These are phyloP conservation scores for Syngnathus scovelli DNA, from an alignment of 2,113 vertebrate species.

Conservation along the genomic window DNA sequence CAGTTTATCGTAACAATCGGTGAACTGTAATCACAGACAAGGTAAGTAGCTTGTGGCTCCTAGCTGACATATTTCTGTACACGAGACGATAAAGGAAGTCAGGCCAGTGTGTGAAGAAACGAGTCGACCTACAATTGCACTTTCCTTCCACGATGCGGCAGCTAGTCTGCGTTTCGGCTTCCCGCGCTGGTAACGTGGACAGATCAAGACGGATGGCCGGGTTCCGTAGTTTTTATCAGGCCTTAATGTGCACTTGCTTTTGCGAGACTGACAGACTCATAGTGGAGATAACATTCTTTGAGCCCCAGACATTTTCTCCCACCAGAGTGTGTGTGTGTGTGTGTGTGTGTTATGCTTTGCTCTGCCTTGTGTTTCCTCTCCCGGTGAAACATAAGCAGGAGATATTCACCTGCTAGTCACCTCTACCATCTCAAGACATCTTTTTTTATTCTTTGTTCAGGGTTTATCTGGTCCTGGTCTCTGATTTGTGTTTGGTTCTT, in stretches of 20 bases:
- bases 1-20: not conserved
- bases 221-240: constrained; percentile 56
- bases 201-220: constrained; percentile 63
- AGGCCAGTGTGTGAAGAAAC: not conserved
- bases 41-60: constrained; percentile 33
- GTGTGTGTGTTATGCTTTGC: constrained; percentile 4
- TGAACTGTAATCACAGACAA: constrained; percentile 17
- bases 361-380: constrained; percentile 27
- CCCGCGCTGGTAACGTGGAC: constrained; percentile 21
- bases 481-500: constrained; percentile 12
- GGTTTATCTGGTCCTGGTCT: constrained; percentile 14
- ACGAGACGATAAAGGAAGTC: not conserved
- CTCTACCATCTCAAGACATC: constrained; percentile 23
- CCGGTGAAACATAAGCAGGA: constrained; percentile 44
- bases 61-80: not conserved
- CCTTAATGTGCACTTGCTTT: constrained; percentile 60
- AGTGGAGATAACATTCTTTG: constrained; percentile 42
- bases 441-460: constrained; percentile 33
- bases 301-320: constrained; percentile 39
- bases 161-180: constrained; percentile 44
- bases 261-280: constrained; percentile 36
- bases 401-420: constrained; percentile 27
- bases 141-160: constrained; percentile 65
- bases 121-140: constrained; percentile 41
- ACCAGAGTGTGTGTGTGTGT: constrained; percentile 41